phyloP scores from a whole-genome alignment of 2,113 vertebrate genomes.

The Edolisoma coerulescens region DNA sequence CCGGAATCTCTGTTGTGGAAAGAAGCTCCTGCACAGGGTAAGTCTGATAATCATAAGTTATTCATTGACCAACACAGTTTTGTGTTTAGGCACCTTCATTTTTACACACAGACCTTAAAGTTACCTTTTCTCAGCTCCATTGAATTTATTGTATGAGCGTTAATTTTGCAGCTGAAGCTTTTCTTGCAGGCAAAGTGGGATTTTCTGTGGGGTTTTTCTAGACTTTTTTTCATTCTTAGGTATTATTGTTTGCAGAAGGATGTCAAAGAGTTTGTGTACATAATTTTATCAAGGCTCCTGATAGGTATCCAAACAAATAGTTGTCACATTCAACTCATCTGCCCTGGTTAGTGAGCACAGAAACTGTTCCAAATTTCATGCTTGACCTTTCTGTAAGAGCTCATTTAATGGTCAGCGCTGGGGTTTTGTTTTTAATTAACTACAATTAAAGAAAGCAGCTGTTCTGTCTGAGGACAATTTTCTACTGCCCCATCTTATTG shows the following conservation, averaged over 20 bases:
- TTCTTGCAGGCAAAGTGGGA: constrained; percentile 54
- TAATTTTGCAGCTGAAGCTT: constrained; percentile 57
- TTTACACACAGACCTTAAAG: constrained; percentile 64
- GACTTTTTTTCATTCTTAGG: background rate
- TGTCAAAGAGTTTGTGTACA: background rate
- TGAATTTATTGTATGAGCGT: constrained; percentile 58
- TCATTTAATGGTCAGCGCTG: background rate
- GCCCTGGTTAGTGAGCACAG: background rate
- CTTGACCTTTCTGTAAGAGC: background rate
- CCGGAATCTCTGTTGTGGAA: constrained; percentile 66
- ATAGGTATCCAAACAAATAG: background rate
- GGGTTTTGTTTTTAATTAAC: background rate
- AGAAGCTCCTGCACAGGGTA: constrained; percentile 39
- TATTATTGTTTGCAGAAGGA: background rate
- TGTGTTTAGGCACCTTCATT: constrained; percentile 67
- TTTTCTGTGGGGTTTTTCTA: background rate
- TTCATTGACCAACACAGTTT: constrained; percentile 68
- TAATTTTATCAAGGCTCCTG: background rate
- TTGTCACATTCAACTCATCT: background rate
- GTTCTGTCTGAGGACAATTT: background rate
- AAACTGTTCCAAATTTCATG: background rate
- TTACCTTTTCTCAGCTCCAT: constrained; percentile 51
- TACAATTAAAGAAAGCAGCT: background rate
- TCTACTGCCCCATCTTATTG: background rate
- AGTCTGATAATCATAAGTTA: constrained; percentile 34